Conservation (phyloP, 2,113 vertebrate species). For the Brachyhypopomus gauderio region DNA sequence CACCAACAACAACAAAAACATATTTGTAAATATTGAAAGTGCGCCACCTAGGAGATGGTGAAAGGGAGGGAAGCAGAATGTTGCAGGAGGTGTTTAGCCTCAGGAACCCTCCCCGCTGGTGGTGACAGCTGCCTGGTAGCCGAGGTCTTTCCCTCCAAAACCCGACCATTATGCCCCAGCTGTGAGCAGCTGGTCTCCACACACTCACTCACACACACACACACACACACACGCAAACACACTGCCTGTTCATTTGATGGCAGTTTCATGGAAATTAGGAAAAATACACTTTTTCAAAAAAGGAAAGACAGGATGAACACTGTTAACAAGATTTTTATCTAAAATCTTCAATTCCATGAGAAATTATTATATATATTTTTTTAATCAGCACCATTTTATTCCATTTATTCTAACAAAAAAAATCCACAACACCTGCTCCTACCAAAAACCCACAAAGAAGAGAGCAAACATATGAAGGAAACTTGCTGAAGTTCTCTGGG, state of each 20-base stretch:
- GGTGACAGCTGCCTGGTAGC: conserved; percentile 74
- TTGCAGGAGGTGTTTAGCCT: conserved; percentile 48
- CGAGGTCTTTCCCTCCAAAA: conserved; percentile 70
- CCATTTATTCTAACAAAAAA: not conserved
- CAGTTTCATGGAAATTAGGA: conserved; percentile 57
- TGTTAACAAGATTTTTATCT: not conserved
- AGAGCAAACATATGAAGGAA: not conserved
- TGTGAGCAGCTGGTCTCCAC: conserved; percentile 77
- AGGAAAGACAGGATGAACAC: not conserved
- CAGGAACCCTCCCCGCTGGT: conserved; percentile 63
- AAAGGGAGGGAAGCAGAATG: conserved; percentile 10
- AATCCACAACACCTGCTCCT: conserved; percentile 5
- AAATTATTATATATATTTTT: not conserved
- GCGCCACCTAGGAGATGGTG: not conserved
- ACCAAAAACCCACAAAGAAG: no score
- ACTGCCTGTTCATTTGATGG: conserved; percentile 43
- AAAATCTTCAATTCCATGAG: no score
- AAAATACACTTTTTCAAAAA: conserved; percentile 39
- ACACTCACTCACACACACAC: conserved; percentile 44
- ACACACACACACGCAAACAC: conserved; percentile 46
- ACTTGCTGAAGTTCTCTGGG: conserved; percentile 16
- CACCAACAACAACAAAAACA: no score
- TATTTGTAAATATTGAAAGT: not conserved
- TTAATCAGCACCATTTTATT: not conserved
- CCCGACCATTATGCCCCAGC: conserved; percentile 68